Evolutionary conservation across 2,888 invertebrate species (phyloP), one percentile per base, ranked within the genome.

Genomic region (Imbricaverruca yamaguchii): DNA sequence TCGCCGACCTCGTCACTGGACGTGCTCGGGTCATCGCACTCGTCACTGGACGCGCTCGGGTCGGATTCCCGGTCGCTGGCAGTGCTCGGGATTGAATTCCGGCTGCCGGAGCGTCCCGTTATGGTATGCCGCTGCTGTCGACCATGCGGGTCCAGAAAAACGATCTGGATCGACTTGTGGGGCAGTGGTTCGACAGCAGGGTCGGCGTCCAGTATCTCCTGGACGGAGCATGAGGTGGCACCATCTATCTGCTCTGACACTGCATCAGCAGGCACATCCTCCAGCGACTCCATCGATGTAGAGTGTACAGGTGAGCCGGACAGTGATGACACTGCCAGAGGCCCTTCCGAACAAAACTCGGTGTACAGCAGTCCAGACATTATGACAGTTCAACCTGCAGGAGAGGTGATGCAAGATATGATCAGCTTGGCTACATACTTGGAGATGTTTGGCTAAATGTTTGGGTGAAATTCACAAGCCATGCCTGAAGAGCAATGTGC

Each of bases 241-340:
- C 15, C 18, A 18, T 7, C 61, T 4, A 4, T 61, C 61, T 61
- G 18, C 15, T 18, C 8, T 18, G 61, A 18, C 18, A 18, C 61
- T 61, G 13, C 61, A 4, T 13, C 18, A 61, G 61, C 8, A 7
- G 61, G 15, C 7, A 7, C 13, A 7, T 9, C 13, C 53, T 55
- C 69, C 56, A 80, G 69, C 53, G 67, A 80, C 69, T 80, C 80
- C 39, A 67, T 23, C 55, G 80, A 67, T 25, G 21, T 53, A 56
- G 67, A 69, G 67, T 69, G 80, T 61, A 67, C 80, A 69, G 69
- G 67, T 15, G 80, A 53, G 63, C 23, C 55, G 23, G 39, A 61
- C 80, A 15, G 65, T 15, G 63, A 39, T 21, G 80, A 56, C 12
- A 63, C 61, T 12, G 80, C 80, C 11, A 59, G 80, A 10, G 55